Conservation (phyloP, 2,113 vertebrate species). For the Vireo altiloquus region DNA sequence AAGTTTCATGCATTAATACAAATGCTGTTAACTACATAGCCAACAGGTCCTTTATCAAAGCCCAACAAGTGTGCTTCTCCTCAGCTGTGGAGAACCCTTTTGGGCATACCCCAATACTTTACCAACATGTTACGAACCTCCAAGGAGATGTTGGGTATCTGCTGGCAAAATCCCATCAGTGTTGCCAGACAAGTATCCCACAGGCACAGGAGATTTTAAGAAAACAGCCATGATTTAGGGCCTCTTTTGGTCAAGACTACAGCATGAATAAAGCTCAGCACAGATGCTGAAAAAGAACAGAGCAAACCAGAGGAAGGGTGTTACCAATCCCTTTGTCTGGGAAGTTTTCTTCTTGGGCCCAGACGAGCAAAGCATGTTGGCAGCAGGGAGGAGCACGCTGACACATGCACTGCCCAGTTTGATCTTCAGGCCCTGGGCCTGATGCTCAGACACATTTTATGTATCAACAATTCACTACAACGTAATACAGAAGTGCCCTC, state of each 20-base stretch:
- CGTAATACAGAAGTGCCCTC: neutral
- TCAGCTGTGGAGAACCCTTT: neutral
- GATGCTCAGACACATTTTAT: neutral
- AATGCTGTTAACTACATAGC: neutral
- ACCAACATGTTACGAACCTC: neutral
- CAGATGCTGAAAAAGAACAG: neutral
- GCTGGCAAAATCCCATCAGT: neutral
- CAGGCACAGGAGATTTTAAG: neutral
- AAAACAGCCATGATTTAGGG: neutral
- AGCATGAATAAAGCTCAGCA: neutral
- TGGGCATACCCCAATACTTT: neutral
- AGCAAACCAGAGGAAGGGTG: neutral
- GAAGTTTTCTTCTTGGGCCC: neutral
- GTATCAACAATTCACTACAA: rapidly evolving
- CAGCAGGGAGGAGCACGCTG: rapidly evolving
- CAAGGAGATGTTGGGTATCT: neutral
- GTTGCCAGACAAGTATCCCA: neutral
- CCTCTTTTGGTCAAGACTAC: neutral
- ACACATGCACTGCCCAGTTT: too few species aligned
- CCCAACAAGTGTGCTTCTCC: constrained; percentile 6
- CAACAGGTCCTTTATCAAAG: neutral
- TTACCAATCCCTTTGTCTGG: neutral
- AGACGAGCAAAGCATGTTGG: neutral
- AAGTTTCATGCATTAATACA: constrained; percentile 30
- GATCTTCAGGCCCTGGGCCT: neutral